These are phyloP conservation scores for Gambusia affinis DNA, from an alignment of 2,113 vertebrate species.

Conservation along the genomic window DNA sequence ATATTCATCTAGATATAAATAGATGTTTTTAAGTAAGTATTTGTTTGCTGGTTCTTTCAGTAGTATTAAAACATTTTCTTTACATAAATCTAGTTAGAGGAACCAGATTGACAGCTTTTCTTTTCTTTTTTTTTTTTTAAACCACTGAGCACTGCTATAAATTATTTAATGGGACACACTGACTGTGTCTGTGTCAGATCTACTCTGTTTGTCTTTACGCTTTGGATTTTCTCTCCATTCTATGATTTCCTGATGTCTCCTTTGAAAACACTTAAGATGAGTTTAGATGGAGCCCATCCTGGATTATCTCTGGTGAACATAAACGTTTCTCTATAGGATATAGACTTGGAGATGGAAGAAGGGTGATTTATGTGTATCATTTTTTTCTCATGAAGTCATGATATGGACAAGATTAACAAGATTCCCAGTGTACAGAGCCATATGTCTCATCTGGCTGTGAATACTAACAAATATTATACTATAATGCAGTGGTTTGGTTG, in stretches of 20 bases:
- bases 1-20: neutral
- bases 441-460: neutral
- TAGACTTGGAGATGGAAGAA: neutral
- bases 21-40: neutral
- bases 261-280: conserved; percentile 11
- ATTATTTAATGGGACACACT: conserved; percentile 45
- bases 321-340: neutral
- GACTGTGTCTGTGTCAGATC: conserved; percentile 28
- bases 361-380: neutral
- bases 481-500: neutral
- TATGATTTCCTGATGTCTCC: conserved; percentile 25
- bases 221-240: conserved; percentile 22
- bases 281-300: neutral
- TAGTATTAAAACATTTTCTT: conserved; percentile 7
- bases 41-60: neutral
- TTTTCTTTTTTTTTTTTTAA: neutral
- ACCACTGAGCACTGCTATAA: conserved; percentile 17
- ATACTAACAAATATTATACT: neutral
- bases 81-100: conserved; percentile 9
- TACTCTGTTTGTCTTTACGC: neutral
- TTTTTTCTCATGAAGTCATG: no score
- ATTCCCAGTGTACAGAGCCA: neutral
- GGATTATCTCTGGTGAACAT: neutral
- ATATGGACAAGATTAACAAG: no score
- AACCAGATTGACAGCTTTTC: conserved; percentile 44